These are phyloP conservation scores for Saxidomus purpurata DNA, from an alignment of 1,140 invertebrate genomes.

Conservation along the genomic window DNA sequence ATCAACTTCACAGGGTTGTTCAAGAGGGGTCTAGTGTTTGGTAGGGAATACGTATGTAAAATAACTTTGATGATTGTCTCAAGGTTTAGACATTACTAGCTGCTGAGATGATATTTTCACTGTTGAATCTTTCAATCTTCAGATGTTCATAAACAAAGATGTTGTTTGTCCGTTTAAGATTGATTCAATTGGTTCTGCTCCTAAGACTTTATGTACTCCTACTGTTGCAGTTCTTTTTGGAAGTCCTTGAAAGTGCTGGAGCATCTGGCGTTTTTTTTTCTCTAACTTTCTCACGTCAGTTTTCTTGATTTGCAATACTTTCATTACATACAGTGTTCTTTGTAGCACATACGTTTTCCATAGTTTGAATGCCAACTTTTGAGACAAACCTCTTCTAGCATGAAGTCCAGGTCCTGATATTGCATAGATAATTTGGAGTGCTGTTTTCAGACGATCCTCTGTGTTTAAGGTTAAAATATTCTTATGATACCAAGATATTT, in stretches of 20 bases:
- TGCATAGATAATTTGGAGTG: no score
- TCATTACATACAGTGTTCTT: not conserved
- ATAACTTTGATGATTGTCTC: not conserved
- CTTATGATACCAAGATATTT: no score
- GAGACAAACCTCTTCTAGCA: not conserved
- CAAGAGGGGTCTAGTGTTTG: not conserved
- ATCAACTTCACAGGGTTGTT: not conserved
- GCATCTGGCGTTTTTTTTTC: not conserved
- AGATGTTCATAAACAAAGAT: not conserved
- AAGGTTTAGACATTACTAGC: not conserved
- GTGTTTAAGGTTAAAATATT: no score
- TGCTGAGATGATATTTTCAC: not conserved
- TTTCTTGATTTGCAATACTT: not conserved
- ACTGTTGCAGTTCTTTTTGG: not conserved
- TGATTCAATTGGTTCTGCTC: not conserved
- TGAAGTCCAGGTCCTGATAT: no score
- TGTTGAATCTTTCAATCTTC: not conserved
- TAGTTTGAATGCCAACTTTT: not conserved
- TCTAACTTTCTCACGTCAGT: not conserved
- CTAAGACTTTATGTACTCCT: not conserved
- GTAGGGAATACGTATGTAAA: not conserved
- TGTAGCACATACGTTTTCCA: not conserved
- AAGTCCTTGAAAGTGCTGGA: not conserved
- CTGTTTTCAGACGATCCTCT: no score
- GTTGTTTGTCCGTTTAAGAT: not conserved